Evolutionary conservation across 2,888 invertebrate genomes (phyloP).

Genomic region (Drosophila bunnanda): DNA sequence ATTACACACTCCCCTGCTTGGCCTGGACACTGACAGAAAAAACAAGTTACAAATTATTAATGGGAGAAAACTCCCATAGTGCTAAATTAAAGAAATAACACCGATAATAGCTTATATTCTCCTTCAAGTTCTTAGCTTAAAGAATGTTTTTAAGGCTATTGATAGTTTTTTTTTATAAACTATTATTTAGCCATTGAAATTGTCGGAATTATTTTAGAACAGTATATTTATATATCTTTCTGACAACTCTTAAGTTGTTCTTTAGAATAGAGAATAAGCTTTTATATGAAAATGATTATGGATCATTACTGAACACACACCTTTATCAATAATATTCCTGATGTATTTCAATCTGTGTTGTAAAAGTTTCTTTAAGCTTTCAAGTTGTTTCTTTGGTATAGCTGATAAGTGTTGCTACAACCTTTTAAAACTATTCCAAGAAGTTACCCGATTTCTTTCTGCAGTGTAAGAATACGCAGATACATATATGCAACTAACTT

Average conservation of each 20-base stretch:
- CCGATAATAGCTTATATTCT: not conserved
- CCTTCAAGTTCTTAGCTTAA: not conserved
- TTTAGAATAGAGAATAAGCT: not conserved
- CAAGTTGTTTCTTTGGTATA: not conserved
- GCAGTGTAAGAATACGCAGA: constrained; percentile 20
- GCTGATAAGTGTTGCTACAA: not conserved
- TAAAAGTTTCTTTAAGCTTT: not conserved
- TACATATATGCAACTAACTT: constrained; percentile 63
- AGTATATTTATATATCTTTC: not conserved
- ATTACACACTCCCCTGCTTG: constrained; percentile 30
- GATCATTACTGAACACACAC: too few relatives aligned
- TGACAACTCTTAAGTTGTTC: not conserved
- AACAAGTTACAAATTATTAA: not conserved
- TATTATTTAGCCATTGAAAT: not conserved
- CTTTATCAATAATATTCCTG: not conserved
- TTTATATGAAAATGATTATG: not conserved
- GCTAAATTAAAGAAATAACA: not conserved
- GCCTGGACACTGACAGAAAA: not conserved
- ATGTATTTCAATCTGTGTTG: not conserved
- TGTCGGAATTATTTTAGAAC: not conserved
- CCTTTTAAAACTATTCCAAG: not conserved
- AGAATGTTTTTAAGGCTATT: not conserved
- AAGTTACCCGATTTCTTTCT: not conserved
- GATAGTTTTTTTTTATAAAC: not conserved
- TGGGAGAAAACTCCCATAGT: not conserved